These are phyloP conservation scores for Peromyscus californicus DNA, from an alignment of 2,113 vertebrate species.

Conservation along the genomic window DNA sequence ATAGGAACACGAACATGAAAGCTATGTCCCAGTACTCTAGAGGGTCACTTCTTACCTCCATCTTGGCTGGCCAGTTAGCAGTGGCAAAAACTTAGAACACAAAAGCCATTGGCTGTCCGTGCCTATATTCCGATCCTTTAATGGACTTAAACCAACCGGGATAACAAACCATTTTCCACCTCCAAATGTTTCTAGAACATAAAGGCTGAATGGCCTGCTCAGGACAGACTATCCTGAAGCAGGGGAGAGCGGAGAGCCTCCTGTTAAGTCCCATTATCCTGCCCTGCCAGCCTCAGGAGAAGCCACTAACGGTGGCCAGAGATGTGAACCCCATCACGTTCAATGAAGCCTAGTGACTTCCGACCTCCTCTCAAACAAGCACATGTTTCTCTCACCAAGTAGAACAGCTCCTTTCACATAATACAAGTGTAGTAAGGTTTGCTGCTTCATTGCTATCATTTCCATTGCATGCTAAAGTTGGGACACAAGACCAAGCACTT, in stretches of 20 bases:
- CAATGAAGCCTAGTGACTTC: neutral
- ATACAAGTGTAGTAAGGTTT: neutral
- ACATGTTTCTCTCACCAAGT: neutral
- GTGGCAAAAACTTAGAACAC: neutral
- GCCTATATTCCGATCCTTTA: neutral
- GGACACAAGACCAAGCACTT: neutral
- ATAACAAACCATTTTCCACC: neutral
- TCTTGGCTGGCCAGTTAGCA: neutral
- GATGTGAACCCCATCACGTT: neutral
- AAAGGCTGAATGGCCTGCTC: neutral
- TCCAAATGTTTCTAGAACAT: neutral
- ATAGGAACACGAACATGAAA: neutral
- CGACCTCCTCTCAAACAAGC: neutral
- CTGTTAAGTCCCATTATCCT: neutral
- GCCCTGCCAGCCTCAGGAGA: neutral
- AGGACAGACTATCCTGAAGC: neutral
- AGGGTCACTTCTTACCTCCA: neutral
- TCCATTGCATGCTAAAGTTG: neutral
- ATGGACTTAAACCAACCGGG: neutral
- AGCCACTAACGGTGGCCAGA: neutral
- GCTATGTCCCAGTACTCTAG: neutral
- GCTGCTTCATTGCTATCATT: neutral
- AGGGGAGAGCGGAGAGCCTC: neutral
- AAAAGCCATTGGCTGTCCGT: accelerated
- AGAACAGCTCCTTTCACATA: neutral